Conservation (phyloP, 2,888 invertebrate species). For the Chironomus riparius region DNA sequence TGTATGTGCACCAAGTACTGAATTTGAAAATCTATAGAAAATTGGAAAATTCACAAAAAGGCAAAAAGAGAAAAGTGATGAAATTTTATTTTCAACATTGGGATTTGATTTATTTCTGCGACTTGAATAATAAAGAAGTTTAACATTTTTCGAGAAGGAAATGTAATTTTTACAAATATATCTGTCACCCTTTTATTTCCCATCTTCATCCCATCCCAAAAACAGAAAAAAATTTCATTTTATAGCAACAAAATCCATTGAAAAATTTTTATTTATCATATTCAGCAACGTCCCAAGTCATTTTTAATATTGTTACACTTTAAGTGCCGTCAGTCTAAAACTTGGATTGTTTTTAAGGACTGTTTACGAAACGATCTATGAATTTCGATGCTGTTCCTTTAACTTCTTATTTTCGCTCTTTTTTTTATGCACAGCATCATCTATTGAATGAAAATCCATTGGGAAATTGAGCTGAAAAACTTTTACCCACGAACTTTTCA, state of each 20-base stretch:
- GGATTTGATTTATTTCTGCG: conserved; percentile 9
- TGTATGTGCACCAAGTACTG: too few species aligned
- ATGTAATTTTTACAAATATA: neutral
- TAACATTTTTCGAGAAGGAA: neutral
- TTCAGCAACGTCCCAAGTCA: neutral
- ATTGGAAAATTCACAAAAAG: neutral
- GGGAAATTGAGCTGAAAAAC: too few species aligned
- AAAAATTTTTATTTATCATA: neutral
- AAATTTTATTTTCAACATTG: neutral
- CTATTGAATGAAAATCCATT: too few species aligned
- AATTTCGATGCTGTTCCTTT: neutral
- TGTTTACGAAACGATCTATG: neutral
- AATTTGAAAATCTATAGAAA: neutral
- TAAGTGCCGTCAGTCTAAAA: neutral
- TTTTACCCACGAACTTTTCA: too few species aligned
- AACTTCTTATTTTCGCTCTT: too few species aligned
- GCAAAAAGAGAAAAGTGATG: neutral
- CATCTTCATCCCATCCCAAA: neutral
- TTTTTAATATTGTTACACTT: neutral
- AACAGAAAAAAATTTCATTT: too few species aligned
- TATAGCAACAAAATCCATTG: too few species aligned
- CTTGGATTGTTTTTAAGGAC: neutral
- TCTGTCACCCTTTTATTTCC: neutral
- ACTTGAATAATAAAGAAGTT: neutral
- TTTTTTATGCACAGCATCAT: too few species aligned